These are phyloP conservation scores for Mustelus asterias DNA, from an alignment of 2,113 vertebrate genomes.

Conservation along the genomic window DNA sequence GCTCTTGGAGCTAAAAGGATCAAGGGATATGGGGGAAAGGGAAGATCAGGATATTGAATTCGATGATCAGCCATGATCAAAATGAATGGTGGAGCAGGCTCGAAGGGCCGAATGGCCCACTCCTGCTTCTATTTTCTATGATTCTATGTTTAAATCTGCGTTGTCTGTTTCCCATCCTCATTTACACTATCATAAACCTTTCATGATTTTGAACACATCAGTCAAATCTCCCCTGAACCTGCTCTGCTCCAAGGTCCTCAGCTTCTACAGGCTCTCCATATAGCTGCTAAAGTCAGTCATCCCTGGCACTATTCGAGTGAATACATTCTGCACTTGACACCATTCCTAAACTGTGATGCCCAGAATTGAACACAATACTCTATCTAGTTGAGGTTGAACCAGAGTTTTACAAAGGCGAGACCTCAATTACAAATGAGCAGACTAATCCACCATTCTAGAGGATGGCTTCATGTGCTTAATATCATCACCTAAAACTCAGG, in stretches of 20 bases:
- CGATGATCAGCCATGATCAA: no score
- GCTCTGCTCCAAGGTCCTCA: neutral
- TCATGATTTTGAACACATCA: neutral
- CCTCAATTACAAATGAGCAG: neutral
- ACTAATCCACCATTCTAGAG: no score
- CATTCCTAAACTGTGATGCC: no score
- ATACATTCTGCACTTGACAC: no score
- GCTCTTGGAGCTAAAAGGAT: no score
- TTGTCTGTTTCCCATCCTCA: neutral
- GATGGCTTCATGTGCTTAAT: neutral
- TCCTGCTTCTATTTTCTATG: no score
- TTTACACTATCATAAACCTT: neutral
- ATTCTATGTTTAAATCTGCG: neutral
- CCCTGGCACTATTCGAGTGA: no score
- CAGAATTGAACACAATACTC: neutral
- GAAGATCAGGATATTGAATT: no score
- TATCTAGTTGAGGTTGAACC: neutral
- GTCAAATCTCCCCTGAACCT: no score
- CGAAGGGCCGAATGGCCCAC: no score
- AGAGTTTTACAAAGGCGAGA: neutral
- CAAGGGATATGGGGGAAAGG: no score
- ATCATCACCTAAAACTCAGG: neutral
- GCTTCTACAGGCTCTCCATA: neutral
- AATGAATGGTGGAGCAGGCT: no score
- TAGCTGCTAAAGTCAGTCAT: neutral